Conservation (phyloP, 1,140 invertebrate species). For the Drosophila parabipectinata region DNA sequence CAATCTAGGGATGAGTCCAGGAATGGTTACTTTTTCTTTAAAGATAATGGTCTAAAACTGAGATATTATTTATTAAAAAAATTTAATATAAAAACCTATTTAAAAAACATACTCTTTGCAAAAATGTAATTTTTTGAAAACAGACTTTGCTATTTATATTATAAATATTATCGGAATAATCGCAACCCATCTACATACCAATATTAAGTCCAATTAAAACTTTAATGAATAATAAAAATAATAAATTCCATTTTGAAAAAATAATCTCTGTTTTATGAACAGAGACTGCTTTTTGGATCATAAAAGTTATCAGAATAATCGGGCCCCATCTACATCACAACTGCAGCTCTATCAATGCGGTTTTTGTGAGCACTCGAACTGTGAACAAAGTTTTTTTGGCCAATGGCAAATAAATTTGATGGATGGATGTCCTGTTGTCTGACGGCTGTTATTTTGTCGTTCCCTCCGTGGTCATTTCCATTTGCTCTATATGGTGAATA, state of each 20-base stretch:
- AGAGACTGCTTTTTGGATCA: no score
- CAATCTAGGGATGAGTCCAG: slow-evolving; percentile 1
- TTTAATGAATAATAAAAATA: no score
- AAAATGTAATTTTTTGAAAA: no score
- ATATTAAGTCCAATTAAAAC: not conserved
- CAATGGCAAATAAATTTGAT: slow-evolving; percentile 29
- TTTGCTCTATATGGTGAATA: slow-evolving; percentile 25
- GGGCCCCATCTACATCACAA: not conserved
- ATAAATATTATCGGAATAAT: not conserved
- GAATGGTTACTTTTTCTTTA: not conserved
- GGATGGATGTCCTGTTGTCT: slow-evolving; percentile 17
- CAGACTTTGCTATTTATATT: no score
- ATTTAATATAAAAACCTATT: no score
- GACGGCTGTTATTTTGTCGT: slow-evolving; percentile 26
- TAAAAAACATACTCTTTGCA: no score
- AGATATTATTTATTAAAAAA: no score
- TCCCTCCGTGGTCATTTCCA: slow-evolving; percentile 8
- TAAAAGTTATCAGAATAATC: slow-evolving; percentile 10
- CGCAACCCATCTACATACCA: not conserved
- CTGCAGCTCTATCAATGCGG: not conserved
- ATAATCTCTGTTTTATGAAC: not conserved
- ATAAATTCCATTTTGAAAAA: not conserved
- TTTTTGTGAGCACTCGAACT: not conserved
- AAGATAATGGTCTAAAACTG: no score
- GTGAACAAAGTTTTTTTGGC: slow-evolving; percentile 8